Evolutionary conservation across 2,888 invertebrate species (phyloP).

Genomic region (Hydrotaea cyrtoneurina): DNA sequence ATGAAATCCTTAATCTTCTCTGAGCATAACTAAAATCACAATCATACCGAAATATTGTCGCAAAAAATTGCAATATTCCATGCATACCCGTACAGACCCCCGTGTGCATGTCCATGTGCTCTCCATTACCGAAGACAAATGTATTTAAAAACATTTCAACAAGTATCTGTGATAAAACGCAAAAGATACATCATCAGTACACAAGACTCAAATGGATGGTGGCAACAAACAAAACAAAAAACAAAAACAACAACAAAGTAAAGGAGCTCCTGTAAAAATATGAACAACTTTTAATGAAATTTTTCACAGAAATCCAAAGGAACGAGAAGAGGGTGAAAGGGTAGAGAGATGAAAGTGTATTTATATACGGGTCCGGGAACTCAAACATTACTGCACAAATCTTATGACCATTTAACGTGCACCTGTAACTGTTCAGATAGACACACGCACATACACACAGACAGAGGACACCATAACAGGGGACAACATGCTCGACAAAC

Average conservation of each 20-base stretch:
- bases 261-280: not conserved
- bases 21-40: not conserved
- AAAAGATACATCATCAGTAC: constrained; percentile 22
- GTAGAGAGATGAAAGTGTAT: constrained; percentile 20
- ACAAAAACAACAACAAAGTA: not conserved
- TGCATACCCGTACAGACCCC: not conserved
- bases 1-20: not conserved
- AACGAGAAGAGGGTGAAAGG: not conserved
- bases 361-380: constrained; percentile 18
- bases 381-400: constrained; percentile 29
- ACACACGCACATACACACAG: constrained; percentile 12
- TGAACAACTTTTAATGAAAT: constrained; percentile 37
- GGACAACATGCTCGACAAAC: constrained; percentile 11
- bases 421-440: constrained; percentile 26
- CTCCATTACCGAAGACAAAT: constrained; percentile 23
- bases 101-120: not conserved
- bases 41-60: not conserved
- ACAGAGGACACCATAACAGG: not conserved
- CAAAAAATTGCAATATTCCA: not conserved
- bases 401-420: constrained; percentile 33
- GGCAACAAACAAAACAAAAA: not conserved
- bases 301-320: constrained; percentile 10
- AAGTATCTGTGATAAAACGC: constrained; percentile 28
- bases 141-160: constrained; percentile 42
- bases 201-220: not conserved